Conservation (phyloP, 2,113 vertebrate genomes). For the Fukomys damarensis region DNA sequence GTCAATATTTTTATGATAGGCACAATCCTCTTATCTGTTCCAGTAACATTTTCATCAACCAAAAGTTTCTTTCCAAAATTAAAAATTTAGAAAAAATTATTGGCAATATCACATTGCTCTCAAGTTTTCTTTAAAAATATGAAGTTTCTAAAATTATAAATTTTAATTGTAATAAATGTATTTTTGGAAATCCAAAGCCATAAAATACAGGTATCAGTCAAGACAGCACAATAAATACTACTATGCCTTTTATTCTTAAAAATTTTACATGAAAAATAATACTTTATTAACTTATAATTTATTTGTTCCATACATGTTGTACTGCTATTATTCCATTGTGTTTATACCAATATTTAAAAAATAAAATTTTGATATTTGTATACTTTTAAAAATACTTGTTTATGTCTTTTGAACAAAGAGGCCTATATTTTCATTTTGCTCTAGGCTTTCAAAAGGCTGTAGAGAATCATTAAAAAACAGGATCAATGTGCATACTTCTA, state of each 20-base stretch:
- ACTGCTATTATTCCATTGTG: background rate
- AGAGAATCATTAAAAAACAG: background rate
- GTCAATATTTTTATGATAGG: background rate
- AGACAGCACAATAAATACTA: background rate
- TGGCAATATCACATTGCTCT: background rate
- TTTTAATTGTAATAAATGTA: background rate
- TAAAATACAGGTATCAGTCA: background rate
- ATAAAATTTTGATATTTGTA: background rate
- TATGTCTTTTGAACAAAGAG: background rate
- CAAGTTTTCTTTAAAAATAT: background rate
- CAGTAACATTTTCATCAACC: background rate
- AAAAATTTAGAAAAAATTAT: background rate
- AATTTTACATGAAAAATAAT: background rate
- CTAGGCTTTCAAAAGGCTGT: background rate
- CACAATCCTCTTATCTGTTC: background rate
- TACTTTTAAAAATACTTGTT: background rate
- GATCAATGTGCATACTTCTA: background rate
- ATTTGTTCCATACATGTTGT: background rate
- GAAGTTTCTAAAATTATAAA: background rate
- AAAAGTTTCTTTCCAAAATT: background rate
- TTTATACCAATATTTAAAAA: background rate
- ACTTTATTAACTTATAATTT: background rate
- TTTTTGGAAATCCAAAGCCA: background rate
- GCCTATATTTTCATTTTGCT: background rate
- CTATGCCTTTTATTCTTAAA: background rate